Percentiles rank a stretch among this genome's conserved stretches.
Evolutionary conservation across 2,113 vertebrate species (phyloP).

Genomic region (Pitta sordida): DNA sequence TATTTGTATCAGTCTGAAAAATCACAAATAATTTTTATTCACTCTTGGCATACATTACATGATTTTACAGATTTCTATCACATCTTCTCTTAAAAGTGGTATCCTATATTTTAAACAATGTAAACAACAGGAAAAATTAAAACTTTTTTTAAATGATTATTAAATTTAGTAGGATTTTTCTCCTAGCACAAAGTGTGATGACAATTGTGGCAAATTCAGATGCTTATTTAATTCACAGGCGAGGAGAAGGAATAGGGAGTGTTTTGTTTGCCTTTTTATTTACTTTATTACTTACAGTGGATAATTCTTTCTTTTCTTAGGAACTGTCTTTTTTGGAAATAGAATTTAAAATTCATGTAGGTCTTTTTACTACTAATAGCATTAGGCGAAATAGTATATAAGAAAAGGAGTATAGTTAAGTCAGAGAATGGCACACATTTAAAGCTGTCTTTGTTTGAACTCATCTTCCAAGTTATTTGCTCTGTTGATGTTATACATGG

Average conservation of each 20-base stretch:
- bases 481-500: background rate
- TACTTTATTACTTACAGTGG: background rate
- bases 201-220: background rate
- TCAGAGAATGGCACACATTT: background rate
- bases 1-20: background rate
- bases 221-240: background rate
- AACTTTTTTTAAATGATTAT: background rate
- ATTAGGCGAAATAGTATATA: slow-evolving; percentile 46
- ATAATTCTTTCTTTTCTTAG: background rate
- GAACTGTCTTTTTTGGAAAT: background rate
- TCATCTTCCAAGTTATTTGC: background rate
- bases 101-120: background rate
- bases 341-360: slow-evolving; percentile 41
- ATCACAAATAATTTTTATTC: background rate
- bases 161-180: background rate
- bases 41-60: background rate
- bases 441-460: background rate
- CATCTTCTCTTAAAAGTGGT: background rate
- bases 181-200: background rate
- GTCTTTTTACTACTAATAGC: slow-evolving; percentile 29
- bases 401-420: slow-evolving; percentile 8
- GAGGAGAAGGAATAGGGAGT: background rate
- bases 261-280: background rate
- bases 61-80: background rate
- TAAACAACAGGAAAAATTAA: background rate